Evolutionary conservation across 2,113 vertebrate genomes (phyloP).

Genomic region (Macquaria ambigua): DNA sequence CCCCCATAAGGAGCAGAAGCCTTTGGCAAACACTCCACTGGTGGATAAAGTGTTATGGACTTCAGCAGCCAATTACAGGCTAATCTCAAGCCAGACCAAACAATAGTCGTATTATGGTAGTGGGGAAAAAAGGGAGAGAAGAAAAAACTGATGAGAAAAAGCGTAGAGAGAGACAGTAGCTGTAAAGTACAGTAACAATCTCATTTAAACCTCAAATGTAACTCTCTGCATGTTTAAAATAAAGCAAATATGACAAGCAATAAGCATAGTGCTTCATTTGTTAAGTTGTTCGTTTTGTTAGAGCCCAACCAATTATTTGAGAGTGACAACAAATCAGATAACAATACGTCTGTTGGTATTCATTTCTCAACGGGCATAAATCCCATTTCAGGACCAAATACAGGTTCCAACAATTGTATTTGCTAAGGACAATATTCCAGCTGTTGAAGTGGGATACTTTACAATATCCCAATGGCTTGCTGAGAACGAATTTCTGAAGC

Average conservation of each 20-base stretch:
- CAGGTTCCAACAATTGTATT: no score
- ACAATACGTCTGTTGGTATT: neutral
- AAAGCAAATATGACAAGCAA: neutral
- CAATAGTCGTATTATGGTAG: neutral
- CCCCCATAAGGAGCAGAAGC: constrained; percentile 18
- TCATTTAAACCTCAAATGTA: neutral
- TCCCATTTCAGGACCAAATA: no score
- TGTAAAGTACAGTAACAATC: neutral
- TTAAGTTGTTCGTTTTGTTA: neutral
- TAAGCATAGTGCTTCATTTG: neutral
- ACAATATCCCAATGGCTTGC: no score
- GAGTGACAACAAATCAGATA: neutral
- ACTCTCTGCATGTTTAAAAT: neutral
- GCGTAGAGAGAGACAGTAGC: neutral
- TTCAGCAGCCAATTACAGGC: constrained; percentile 22
- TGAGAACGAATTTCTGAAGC: no score
- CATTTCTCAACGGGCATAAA: neutral
- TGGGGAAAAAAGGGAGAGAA: neutral
- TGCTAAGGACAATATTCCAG: no score
- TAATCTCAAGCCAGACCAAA: constrained; percentile 30
- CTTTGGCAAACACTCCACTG: constrained; percentile 49
- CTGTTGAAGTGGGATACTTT: no score
- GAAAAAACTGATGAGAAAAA: neutral
- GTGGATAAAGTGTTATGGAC: constrained; percentile 40
- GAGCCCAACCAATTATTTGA: neutral